Conservation (phyloP, 1,140 invertebrate genomes). For the Onthophagus taurus region DNA sequence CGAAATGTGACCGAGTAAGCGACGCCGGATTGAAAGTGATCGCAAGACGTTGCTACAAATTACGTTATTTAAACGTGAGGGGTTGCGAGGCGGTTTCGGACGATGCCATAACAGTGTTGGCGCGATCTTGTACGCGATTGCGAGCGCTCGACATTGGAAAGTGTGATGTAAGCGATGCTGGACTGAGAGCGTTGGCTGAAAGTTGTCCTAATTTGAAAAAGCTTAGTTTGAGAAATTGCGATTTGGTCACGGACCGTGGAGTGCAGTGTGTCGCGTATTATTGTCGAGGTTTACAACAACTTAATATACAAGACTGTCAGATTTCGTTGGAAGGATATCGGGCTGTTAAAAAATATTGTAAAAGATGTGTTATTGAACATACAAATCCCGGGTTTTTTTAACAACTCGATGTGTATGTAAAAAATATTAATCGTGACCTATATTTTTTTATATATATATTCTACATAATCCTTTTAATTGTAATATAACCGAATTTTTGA, state of each 20-base stretch:
- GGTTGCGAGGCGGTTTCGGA: slow-evolving; percentile 89
- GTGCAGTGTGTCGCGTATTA: slow-evolving; percentile 79
- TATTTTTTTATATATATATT: background rate
- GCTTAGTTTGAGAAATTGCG: slow-evolving; percentile 79
- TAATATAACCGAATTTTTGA: too few species aligned
- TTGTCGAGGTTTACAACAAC: slow-evolving; percentile 74
- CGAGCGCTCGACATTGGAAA: slow-evolving; percentile 83
- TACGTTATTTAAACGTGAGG: slow-evolving; percentile 81
- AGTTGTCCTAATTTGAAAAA: slow-evolving; percentile 86
- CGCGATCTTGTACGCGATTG: slow-evolving; percentile 70
- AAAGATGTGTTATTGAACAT: slow-evolving; percentile 86
- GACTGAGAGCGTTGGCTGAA: slow-evolving; percentile 72
- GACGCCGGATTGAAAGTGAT: slow-evolving; percentile 82
- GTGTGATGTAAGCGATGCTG: slow-evolving; percentile 84
- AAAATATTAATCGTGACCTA: background rate
- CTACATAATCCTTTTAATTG: too few species aligned
- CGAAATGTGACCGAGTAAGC: slow-evolving; percentile 77
- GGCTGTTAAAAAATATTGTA: slow-evolving; percentile 84
- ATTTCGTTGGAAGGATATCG: slow-evolving; percentile 79
- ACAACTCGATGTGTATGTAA: slow-evolving; percentile 1
- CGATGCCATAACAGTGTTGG: slow-evolving; percentile 73
- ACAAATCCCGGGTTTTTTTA: slow-evolving; percentile 87
- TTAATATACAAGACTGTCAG: slow-evolving; percentile 87
- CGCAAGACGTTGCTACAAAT: slow-evolving; percentile 76
- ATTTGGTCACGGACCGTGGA: slow-evolving; percentile 77